Evolutionary conservation across 2,113 vertebrate genomes (phyloP), one percentile per base, ranked within the genome.

Genomic region (Geococcyx californianus): DNA sequence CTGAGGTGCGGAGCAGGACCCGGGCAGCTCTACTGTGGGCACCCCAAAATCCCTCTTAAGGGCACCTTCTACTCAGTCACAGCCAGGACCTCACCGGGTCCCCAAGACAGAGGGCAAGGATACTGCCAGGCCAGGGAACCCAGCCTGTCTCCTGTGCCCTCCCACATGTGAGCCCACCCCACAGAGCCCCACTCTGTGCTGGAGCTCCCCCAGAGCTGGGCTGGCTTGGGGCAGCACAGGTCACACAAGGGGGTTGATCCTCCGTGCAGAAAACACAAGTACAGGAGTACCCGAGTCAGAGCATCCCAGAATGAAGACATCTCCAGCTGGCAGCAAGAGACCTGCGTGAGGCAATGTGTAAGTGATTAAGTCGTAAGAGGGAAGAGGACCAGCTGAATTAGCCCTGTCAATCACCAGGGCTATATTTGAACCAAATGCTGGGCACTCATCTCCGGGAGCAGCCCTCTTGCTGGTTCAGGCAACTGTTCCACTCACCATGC

Each of bases 341-440:
- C 51, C 89, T 88, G 75, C 4, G 4, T 1, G 7, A 91, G 81
- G 93, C 92, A 77, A 95, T 64, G 81, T 95, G 96, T 2, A 40
- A 95, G 85, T 82, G 91, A 97, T 97, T 95, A 95, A 96, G 93
- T 68, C 91, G 74, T 90, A 74, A 74, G 12, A n/a, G 55, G 51
- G 91, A 54, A 95, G 87, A 94, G 87, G 93, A 95, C 77, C 94
- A 91, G 66, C 82, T 49, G 94, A 96, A 95, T 94, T 90, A 94
- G 91, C 60, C 87, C 76, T 86, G 94, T 94, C 95, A 81, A 55
- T 95, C 94, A 92, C 68, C 16, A 5, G 55, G 0, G 25, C 70
- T 70, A 93, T 62, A 96, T 96, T 80, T 84, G 90, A 96, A 96
- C 90, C 93, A 92, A 97, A 93, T 90, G 90, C 85, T 90, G 90